These are phyloP conservation scores for Pungitius pungitius DNA, from an alignment of 2,113 vertebrate genomes.

Conservation along the genomic window DNA sequence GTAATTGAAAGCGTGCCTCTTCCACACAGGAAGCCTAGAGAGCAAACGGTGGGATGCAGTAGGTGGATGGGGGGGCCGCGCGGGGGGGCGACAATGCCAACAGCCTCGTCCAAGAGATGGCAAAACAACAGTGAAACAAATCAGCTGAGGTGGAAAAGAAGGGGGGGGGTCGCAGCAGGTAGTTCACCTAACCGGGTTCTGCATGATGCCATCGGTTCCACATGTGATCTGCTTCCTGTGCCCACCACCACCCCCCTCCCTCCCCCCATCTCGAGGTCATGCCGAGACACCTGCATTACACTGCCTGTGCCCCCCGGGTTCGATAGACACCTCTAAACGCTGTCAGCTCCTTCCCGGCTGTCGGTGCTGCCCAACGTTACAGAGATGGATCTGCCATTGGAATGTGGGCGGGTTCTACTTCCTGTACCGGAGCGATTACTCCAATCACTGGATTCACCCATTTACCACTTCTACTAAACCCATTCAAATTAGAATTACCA, in stretches of 20 bases:
- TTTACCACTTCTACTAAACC: not conserved
- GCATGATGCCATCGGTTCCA: constrained; percentile 64
- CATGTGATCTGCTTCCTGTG: constrained; percentile 31
- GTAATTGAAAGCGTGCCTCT: constrained; percentile 84
- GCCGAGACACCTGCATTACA: constrained; percentile 61
- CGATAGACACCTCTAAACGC: constrained; percentile 63
- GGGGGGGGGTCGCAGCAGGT: constrained; percentile 13
- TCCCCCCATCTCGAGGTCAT: constrained; percentile 26
- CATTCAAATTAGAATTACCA: not conserved
- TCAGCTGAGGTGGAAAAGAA: constrained; percentile 69
- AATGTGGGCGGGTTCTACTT: not conserved
- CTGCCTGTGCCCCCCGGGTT: constrained; percentile 46
- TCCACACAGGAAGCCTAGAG: constrained; percentile 51
- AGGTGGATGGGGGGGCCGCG: not conserved
- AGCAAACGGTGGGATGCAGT: constrained; percentile 26
- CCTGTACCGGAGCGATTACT: not conserved
- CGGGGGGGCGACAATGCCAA: constrained; percentile 60
- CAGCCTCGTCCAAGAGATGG: constrained; percentile 60
- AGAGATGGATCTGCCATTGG: not conserved
- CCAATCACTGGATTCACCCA: not conserved
- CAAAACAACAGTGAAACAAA: constrained; percentile 75
- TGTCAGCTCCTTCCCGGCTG: constrained; percentile 15
- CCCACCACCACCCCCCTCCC: constrained; percentile 22
- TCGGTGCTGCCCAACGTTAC: constrained; percentile 6
- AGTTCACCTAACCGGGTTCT: constrained; percentile 28